Evolutionary conservation across 2,113 vertebrate species (phyloP).

Genomic region (Gnathonemus echidnorhynchus): DNA sequence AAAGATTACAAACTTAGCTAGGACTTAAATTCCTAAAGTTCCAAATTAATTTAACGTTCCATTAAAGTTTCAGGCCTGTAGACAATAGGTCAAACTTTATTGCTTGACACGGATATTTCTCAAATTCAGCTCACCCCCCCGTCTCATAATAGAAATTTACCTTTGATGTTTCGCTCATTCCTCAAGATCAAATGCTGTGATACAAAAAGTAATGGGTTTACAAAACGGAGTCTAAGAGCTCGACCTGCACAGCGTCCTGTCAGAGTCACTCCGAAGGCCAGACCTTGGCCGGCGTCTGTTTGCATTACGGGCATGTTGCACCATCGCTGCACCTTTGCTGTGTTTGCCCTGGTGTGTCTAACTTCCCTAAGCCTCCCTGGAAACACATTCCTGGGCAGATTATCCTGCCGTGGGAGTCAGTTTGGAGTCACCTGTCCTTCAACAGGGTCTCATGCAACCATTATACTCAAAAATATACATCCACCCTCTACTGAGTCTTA

Average conservation of each 20-base stretch:
- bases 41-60: background rate
- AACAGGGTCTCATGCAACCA: background rate
- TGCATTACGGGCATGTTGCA: conserved; percentile 25
- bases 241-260: background rate
- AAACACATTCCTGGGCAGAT: conserved; percentile 26
- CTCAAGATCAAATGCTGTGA: conserved; percentile 52
- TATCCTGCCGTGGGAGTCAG: background rate
- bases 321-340: conserved; percentile 26
- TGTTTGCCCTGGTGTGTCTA: background rate
- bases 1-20: background rate
- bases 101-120: conserved; percentile 25
- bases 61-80: conserved; percentile 17
- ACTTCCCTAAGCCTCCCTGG: background rate
- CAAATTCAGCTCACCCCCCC: conserved; percentile 24
- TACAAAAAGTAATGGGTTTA: conserved; percentile 43
- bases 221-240: conserved; percentile 29
- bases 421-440: background rate
- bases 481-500: background rate
- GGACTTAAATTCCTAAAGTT: background rate
- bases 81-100: conserved; percentile 23
- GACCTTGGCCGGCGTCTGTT: background rate
- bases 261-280: background rate
- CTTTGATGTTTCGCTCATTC: conserved; percentile 53
- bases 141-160: conserved; percentile 28
- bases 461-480: background rate